Evolutionary conservation across 2,113 vertebrate genomes (phyloP), one percentile per base, ranked within the genome.

Genomic region (Xerus inauris): DNA sequence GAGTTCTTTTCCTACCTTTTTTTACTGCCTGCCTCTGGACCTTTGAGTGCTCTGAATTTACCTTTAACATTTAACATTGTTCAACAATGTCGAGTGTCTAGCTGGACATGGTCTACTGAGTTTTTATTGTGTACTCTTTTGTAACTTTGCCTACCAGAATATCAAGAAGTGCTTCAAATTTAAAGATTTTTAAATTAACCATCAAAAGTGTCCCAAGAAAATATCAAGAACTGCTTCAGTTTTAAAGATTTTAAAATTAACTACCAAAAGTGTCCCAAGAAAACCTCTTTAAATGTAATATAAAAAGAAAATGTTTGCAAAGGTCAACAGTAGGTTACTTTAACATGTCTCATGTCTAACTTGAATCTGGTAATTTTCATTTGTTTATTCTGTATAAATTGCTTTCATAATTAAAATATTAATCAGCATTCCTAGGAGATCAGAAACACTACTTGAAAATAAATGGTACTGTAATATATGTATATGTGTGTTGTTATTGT

Each of bases 371-470:
- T 89, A 35, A 49, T 59, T 91, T 64, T 91, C 22, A 67, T 76
- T 83, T 82, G 35, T 82, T 86, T 96, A 4, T 42, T 82, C 86
- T 95, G 92, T 9, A 42, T 94, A 82, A 87, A 79, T 91, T 87
- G 54, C 38, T 91, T 94, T 64, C 0, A 91, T 16, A 89, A 82
- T 32, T 75, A 90, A 67, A 82, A 88, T 71, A 72, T 91, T 85
- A 73, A 79, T 84, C 24, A 76, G 19, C 12, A 3, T 94, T 82
- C 20, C 54, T 86, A 90, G n/a, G 30, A 80, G 40, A 12, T 11
- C 93, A n/a, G 47, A 87, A 92, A 47, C 5, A 72, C 20, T 75
- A 42, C 42, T 47, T 91, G 54, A 54, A 54, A 54, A 54, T 54
- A 54, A 54, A 54, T 54, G 17, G 54, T 54, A 54, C 54, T 91